Percentiles rank a stretch among this genome's conserved stretches.
phyloP scores from a whole-genome alignment of 2,797 vertebrate genomes.

The Dermochelys coriacea region DNA sequence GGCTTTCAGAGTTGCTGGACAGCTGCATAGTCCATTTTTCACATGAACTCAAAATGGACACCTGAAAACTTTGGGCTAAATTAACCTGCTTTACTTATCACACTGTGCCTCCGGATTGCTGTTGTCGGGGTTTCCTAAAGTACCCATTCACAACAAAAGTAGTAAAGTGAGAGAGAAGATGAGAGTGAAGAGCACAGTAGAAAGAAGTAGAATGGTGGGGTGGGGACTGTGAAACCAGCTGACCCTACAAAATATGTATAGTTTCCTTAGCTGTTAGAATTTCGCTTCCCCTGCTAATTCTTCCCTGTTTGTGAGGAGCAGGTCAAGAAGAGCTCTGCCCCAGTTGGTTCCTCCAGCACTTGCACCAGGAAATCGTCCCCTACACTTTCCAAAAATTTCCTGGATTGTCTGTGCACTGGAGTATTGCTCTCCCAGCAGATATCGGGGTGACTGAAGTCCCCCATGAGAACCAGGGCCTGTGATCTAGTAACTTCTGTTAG shows the following conservation, averaged over 20 bases:
- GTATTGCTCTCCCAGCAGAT: too few relatives aligned
- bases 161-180: background rate
- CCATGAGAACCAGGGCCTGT: too few relatives aligned
- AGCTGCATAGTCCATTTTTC: background rate
- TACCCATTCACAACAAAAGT: background rate
- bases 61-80: background rate
- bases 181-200: background rate
- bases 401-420: too few relatives aligned
- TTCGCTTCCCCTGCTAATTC: too few relatives aligned
- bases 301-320: too few relatives aligned
- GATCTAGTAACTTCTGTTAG: too few relatives aligned
- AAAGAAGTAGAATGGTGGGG: background rate
- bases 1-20: background rate
- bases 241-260: background rate
- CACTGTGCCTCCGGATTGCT: background rate
- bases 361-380: too few relatives aligned
- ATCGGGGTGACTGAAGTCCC: too few relatives aligned
- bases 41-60: background rate
- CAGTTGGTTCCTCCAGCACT: too few relatives aligned
- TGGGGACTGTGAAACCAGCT: background rate
- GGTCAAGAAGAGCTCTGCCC: too few relatives aligned
- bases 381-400: too few relatives aligned
- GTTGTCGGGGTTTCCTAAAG: background rate
- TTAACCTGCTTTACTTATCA: background rate
- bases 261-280: background rate